Evolutionary conservation across 2,888 invertebrate species (phyloP).

Genomic region (Vanessa cardui): DNA sequence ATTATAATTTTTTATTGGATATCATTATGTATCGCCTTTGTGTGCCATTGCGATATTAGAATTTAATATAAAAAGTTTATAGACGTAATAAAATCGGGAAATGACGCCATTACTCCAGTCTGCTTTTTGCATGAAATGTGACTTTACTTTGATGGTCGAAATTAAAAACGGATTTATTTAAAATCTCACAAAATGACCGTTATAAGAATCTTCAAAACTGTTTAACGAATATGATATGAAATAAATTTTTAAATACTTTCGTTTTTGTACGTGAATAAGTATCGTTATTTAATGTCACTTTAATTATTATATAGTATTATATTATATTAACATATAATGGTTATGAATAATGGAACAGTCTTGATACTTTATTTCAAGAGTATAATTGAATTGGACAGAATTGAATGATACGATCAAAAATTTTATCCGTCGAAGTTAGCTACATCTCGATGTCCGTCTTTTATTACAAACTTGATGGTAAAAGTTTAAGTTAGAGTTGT

Average conservation of each 20-base stretch:
- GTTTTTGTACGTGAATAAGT: neutral
- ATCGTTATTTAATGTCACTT: neutral
- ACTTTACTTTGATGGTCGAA: slow-evolving; percentile 7
- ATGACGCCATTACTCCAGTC: slow-evolving; percentile 26
- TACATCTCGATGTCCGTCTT: neutral
- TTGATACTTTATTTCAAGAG: no score
- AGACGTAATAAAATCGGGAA: slow-evolving; percentile 32
- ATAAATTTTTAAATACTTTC: neutral
- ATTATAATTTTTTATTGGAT: no score
- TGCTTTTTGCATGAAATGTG: slow-evolving; percentile 19
- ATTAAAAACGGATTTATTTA: slow-evolving; percentile 17
- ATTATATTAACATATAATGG: no score
- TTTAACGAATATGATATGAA: neutral
- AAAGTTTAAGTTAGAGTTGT: neutral
- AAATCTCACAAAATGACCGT: neutral
- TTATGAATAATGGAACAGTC: no score
- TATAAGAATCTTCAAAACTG: neutral
- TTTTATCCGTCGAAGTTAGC: slow-evolving; percentile 1
- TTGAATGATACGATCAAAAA: neutral
- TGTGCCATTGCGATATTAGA: slow-evolving; percentile 14
- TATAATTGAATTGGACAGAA: neutral
- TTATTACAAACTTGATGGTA: neutral
- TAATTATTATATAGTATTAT: no score
- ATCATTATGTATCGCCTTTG: neutral
- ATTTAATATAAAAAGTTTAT: slow-evolving; percentile 30